Base-by-base conservation (phyloP, 2,113 vertebrate species). In the Notechis scutatus region DNA sequence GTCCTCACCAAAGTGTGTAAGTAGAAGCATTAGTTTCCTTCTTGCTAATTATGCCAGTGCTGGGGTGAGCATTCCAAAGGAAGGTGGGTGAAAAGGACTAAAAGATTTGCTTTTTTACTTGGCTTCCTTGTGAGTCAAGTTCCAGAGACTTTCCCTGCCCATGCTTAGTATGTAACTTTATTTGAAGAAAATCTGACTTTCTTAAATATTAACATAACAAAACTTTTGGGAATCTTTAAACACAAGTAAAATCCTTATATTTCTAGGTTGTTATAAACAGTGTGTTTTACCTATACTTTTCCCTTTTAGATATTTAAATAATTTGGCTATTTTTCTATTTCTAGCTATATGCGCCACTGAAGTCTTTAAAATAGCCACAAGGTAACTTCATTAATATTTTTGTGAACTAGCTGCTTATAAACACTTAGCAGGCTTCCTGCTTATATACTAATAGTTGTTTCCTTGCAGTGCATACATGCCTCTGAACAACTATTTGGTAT, bases 331-430 rank as follows among this genome's bases (percentile, higher is more conserved):
- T 93, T 92, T 3, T 92, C 15, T 61, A n/a, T 87, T 94, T 97
- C n/a, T 93, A 99, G 99, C 99, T 97, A 98, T 98, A 95, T 99
- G 99, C 0, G 98, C 99, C 95, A 98, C 98, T 18, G 99, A 99
- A 96, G 99, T 99, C 96, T 99, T 99, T 97, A 99, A 99, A 98
- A 99, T 99, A 96, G 99, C 99, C 85, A 98, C 99, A 96, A 99
- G 98, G 99, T 99, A 97, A 97, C 96, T 90, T 0, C 69, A 1
- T 90, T 0, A 85, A 2, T 87, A 34, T 92, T 96, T 95, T 89
- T 69, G 34, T 5, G 74, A 88, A 85, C 5, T 89, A 26, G 4
- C 1, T 50, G 74, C 15, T 93, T 88, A 50, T 94, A 94, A 95
- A 92, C 39, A 2, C 21, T 90, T 87, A 92, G 91, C 0, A 0